Evolutionary conservation across 2,113 vertebrate genomes (phyloP).

Genomic region (Hippocampus guttulatus): DNA sequence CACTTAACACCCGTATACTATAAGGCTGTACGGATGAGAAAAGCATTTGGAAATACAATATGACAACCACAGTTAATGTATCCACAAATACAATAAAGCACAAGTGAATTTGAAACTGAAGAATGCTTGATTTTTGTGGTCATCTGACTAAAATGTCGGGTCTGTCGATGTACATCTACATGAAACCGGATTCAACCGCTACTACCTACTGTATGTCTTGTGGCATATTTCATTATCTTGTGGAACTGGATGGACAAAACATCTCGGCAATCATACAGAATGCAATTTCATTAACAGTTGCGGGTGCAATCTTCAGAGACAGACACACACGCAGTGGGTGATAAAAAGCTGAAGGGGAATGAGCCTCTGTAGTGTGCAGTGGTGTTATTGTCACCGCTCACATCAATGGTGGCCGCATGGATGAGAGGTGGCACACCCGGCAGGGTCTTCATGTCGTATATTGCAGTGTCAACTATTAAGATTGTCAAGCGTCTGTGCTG

Average conservation of each 20-base stretch:
- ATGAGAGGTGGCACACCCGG: neutral
- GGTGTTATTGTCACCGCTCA: constrained; percentile 17
- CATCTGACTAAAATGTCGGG: no score
- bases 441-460: neutral
- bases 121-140: no score
- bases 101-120: no score
- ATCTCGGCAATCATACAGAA: neutral
- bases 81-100: no score
- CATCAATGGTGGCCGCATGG: constrained; percentile 19
- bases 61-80: no score
- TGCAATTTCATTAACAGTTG: neutral
- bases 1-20: no score
- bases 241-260: neutral
- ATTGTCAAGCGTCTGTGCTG: constrained; percentile 5
- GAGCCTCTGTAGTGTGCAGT: constrained; percentile 8
- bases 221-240: neutral
- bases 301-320: neutral
- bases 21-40: no score
- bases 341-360: constrained; percentile 2
- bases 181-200: neutral
- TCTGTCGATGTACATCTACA: neutral
- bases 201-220: neutral
- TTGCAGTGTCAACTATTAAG: neutral
- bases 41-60: no score
- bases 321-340: constrained; percentile 9